Evolutionary conservation across 2,888 invertebrate genomes (phyloP), one percentile per base, ranked within the genome.

Genomic region (Latrodectus hesperus): DNA sequence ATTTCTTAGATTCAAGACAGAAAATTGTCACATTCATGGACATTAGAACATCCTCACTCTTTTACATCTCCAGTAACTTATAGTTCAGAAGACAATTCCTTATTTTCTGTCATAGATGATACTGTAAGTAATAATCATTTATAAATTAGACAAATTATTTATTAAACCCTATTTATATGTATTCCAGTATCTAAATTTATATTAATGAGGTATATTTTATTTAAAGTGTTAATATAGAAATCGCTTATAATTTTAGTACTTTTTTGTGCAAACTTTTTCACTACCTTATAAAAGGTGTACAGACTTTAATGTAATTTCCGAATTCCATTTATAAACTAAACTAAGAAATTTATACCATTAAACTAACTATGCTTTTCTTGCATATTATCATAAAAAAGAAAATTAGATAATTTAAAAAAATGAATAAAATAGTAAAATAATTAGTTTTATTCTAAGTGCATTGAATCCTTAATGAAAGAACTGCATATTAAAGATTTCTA

Each of bases 21-120:
- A 17, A 85, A 86, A 65, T 38, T 81, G 38, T 2, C 81, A 26
- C 86, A 86, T 26, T 81, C 86, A 53, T 86, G 86, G 86, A 86
- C 76, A 16, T 26, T 86, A 55, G 71, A 51, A 11, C 72, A 86
- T 77, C 81, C 75, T 1, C 53, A 81, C 67, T 53, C 38, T 14
- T 81, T 86, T 65, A 72, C 86, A n/a, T 76, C 51, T 22, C 81
- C 86, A 67, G 73, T 77, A 12, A 67, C 64, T 38, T 53, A 71
- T 51, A 65, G 71, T 73, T 14, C n/a, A 16, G 71, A 22, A 52
- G 51, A 86, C 65, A 51, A 65, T n/a, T 22, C 14, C 9, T 17
- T 86, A 12, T 77, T 67, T 55, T 81, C 75, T 77, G 51, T 81
- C 16, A 53, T 81, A 14, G 55, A 86, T 67, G 71, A 72, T 17